phyloP scores from a whole-genome alignment of 2,888 invertebrate genomes.

The Campoplex capitator region DNA sequence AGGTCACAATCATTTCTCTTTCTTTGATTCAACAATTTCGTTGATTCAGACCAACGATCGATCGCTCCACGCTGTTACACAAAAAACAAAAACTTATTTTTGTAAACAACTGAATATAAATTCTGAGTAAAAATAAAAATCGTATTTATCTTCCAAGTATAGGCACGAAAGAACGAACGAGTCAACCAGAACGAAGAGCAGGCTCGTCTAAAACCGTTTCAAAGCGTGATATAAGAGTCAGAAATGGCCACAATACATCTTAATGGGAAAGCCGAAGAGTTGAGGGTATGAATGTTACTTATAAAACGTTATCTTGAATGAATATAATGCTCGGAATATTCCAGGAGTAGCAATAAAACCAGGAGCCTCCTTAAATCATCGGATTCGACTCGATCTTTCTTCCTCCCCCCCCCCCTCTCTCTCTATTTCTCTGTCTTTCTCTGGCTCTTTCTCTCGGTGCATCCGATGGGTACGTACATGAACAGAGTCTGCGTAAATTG shows the following conservation, averaged over 20 bases:
- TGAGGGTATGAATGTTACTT: background rate
- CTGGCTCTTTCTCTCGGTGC: too few relatives aligned
- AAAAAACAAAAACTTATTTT: too few relatives aligned
- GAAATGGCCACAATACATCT: background rate
- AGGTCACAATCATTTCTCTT: too few relatives aligned
- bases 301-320: background rate
- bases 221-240: background rate
- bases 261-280: background rate
- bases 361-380: constrained; percentile 33
- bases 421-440: too few relatives aligned
- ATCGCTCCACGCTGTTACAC: too few relatives aligned
- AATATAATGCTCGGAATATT: constrained; percentile 19
- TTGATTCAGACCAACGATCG: too few relatives aligned
- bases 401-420: background rate
- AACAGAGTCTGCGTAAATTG: background rate
- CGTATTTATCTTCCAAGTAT: too few relatives aligned
- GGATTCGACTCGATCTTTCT: background rate
- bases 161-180: background rate
- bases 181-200: background rate
- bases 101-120: too few relatives aligned
- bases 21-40: too few relatives aligned
- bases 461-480: background rate
- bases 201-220: background rate
- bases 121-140: too few relatives aligned
- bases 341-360: constrained; percentile 17